These are phyloP conservation scores for Ciconia maguari DNA, from an alignment of 2,113 vertebrate genomes.

Conservation along the genomic window DNA sequence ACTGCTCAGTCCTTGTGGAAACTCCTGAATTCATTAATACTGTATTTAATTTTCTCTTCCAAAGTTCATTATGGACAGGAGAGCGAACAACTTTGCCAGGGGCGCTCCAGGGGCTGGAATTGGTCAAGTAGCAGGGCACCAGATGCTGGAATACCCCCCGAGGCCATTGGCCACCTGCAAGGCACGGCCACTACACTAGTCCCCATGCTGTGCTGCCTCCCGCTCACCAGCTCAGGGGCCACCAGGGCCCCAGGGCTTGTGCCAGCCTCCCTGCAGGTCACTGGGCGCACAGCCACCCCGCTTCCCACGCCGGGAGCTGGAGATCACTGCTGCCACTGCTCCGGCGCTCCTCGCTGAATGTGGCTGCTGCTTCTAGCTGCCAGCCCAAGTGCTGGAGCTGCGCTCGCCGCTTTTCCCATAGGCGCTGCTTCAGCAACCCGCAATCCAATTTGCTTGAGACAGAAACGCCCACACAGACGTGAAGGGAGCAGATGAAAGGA, in stretches of 20 bases:
- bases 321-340: not conserved
- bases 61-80: not conserved
- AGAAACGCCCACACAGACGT: not conserved
- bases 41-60: not conserved
- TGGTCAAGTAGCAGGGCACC: not conserved
- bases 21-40: not conserved
- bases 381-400: fast-evolving
- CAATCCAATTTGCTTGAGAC: not conserved
- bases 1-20: not conserved
- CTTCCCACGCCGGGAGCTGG: fast-evolving
- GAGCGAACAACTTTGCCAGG: not conserved
- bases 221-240: fast-evolving
- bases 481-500: not conserved
- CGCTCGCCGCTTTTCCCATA: fast-evolving
- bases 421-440: not conserved
- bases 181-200: fast-evolving
- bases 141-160: fast-evolving
- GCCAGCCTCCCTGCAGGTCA: not conserved
- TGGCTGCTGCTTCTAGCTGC: fast-evolving
- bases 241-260: fast-evolving
- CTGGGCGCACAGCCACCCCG: fast-evolving
- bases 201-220: not conserved
- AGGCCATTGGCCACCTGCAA: fast-evolving
- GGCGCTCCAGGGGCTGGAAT: not conserved
- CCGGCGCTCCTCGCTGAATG: fast-evolving